Evolutionary conservation across 92 coral and sea anemone genomes (phyloP), one percentile per base, ranked within the genome.

Genomic region (Epizoanthus scotinus): DNA sequence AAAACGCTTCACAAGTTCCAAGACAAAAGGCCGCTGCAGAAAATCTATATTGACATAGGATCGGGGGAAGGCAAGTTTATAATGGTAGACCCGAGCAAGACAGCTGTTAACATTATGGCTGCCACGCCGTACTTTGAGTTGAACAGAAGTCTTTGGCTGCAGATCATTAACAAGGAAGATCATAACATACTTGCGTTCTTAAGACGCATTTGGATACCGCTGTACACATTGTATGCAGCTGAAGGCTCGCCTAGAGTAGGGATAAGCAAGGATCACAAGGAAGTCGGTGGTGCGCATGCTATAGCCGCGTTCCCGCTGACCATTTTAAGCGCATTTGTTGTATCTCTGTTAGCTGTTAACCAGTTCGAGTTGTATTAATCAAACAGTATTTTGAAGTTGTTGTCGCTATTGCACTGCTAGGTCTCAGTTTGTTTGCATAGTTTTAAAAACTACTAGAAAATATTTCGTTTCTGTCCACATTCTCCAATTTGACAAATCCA

Each of bases 31-130:
- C 89, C 85, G 17, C 13, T 47, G 21, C 89, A 86, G 49, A 81
- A 67, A 52, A 54, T 86, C 22, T 86, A 86, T 67, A 81, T 86
- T 47, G 89, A 86, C 50, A 79, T 86, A 24, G 89, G 89, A 5
- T 34, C 85, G 10, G 56, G 66, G 8, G 89, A 86, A 56, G 85
- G 60, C 38, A 27, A 8, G 0, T 55, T 81, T 19, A 8, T 58
- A 22, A 80, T 86, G 89, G 57, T 80, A 1, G 67, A 63, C 21
- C 85, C 89, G 5, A 79, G 85, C 15, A 86, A 84, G 25, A 73
- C 70, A 42, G 78, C 89, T n/a, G 62, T 54, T 5, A 36, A 17
- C 6, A 86, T 71, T 40, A 57, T 86, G 21, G 89, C 77, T 42
- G 52, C 57, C 20, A 71, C 89, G 36, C 84, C 89, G 15, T 86